Evolutionary conservation across 2,113 vertebrate species (phyloP), one percentile per base, ranked within the genome.

Genomic region (Anhinga rufa): DNA sequence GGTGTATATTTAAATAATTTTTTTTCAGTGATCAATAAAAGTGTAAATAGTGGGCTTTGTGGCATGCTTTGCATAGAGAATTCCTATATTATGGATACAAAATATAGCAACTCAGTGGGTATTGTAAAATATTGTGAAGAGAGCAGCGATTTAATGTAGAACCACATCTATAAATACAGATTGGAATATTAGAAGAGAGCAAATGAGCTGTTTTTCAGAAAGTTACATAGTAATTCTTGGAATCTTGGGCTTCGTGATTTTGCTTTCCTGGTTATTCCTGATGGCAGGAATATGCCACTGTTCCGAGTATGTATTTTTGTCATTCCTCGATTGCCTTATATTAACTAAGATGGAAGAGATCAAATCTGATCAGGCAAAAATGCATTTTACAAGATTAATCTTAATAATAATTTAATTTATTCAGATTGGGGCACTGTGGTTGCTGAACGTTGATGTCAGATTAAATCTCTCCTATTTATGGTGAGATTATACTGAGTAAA

Each of bases 391-490:
- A 40, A 58, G 42, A 48, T 38, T 49, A 54, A 68, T 49, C 13
- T 52, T 46, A 55, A 17, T 55, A 26, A 25, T 75, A 64, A 9
- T 38, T 25, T 49, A 62, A 10, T 17, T 51, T 65, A 8, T 32
- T 77, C 28, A 24, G 28, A 28, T 5, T 49, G 51, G 9, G 40
- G 12, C 24, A 11, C 48, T 69, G 49, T 90, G 76, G 26, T 75
- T 90, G 21, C 44, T 92, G 68, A 91, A 69, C n/a, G 92, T 49
- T 64, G 40, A 34, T 75, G 19, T 9, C 65, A 1, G 5, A 51
- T 83, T 87, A 95, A 96, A 84, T 90, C 81, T 78, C 32, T 84
- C 24, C 82, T 95, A 90, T 96, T 96, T 90, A 51, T 86, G 22
- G 66, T 82, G 82, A 90, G 94, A 95, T 97, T 97, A 96, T 5